phyloP scores from a whole-genome alignment of 1,140 invertebrate species.

The Geopemphigus sp. region DNA sequence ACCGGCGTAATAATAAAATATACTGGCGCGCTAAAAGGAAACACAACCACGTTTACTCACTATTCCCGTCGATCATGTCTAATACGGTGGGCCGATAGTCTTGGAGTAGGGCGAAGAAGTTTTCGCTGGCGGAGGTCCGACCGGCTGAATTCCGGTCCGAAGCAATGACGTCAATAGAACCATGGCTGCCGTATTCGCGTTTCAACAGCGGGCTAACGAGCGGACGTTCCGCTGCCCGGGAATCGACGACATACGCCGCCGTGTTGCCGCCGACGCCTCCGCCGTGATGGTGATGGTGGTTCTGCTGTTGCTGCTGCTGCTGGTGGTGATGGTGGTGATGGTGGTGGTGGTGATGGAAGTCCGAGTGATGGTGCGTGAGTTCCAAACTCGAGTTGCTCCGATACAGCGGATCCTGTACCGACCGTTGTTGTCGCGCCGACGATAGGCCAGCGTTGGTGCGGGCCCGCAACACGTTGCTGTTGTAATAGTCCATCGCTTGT shows the following conservation, averaged over 20 bases:
- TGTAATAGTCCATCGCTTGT: slow-evolving; percentile 60
- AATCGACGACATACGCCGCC: slow-evolving; percentile 13
- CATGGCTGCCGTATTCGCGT: slow-evolving; percentile 64
- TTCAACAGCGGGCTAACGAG: slow-evolving; percentile 54
- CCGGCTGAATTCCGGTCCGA: slow-evolving; percentile 52
- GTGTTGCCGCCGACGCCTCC: slow-evolving; percentile 35
- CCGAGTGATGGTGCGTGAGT: slow-evolving; percentile 60
- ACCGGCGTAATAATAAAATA: too few species aligned
- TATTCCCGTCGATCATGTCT: slow-evolving; percentile 51
- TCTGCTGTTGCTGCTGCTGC: slow-evolving; percentile 16
- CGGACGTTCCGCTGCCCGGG: background rate
- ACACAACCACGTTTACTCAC: background rate
- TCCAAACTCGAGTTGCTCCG: slow-evolving; percentile 70
- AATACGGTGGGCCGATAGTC: slow-evolving; percentile 65
- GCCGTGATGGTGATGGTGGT: slow-evolving; percentile 38
- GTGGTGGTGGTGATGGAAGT: slow-evolving; percentile 52
- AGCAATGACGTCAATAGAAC: slow-evolving; percentile 67
- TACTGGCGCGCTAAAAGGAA: too few species aligned
- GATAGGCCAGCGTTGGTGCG: slow-evolving; percentile 50
- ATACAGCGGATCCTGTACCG: slow-evolving; percentile 53
- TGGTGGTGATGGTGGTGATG: slow-evolving; percentile 51
- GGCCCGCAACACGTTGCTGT: slow-evolving; percentile 58
- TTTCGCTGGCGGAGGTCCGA: slow-evolving; percentile 60
- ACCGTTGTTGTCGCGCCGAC: slow-evolving; percentile 30
- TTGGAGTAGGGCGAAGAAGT: slow-evolving; percentile 78